phyloP scores from a whole-genome alignment of 2,797 vertebrate genomes.

The Cynopterus sphinx region DNA sequence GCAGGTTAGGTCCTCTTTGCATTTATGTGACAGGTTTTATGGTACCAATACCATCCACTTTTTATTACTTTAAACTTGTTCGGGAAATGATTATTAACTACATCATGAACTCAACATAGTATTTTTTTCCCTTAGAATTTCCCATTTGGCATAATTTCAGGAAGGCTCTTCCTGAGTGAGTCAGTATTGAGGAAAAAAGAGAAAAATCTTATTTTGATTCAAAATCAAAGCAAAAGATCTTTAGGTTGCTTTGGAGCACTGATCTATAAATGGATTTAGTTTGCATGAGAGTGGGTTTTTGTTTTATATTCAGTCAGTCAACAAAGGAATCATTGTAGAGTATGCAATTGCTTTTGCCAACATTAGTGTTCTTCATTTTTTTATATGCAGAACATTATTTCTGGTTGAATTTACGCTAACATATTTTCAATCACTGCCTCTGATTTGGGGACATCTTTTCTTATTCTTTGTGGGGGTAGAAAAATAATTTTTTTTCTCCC shows the following conservation, averaged over 20 bases:
- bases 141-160: conserved; percentile 61
- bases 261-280: not conserved
- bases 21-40: conserved; percentile 80
- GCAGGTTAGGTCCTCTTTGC: conserved; percentile 70
- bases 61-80: conserved; percentile 66
- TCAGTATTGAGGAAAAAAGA: conserved; percentile 59
- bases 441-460: not conserved
- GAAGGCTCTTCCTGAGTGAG: conserved; percentile 35
- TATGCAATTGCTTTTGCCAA: conserved; percentile 32
- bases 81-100: conserved; percentile 78
- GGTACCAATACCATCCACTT: conserved; percentile 60
- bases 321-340: not conserved
- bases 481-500: not conserved
- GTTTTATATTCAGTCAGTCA: not conserved
- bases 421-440: conserved; percentile 10
- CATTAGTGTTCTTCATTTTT: not conserved
- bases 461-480: not conserved
- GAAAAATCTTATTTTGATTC: conserved; percentile 52
- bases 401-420: not conserved
- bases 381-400: not conserved
- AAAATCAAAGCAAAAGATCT: conserved; percentile 46
- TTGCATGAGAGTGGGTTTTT: not conserved
- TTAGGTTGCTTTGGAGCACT: not conserved
- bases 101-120: conserved; percentile 56
- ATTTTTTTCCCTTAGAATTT: conserved; percentile 70